These are phyloP conservation scores for Stenchaetothrips biformis DNA, from an alignment of 2,888 invertebrate genomes.

Conservation along the genomic window DNA sequence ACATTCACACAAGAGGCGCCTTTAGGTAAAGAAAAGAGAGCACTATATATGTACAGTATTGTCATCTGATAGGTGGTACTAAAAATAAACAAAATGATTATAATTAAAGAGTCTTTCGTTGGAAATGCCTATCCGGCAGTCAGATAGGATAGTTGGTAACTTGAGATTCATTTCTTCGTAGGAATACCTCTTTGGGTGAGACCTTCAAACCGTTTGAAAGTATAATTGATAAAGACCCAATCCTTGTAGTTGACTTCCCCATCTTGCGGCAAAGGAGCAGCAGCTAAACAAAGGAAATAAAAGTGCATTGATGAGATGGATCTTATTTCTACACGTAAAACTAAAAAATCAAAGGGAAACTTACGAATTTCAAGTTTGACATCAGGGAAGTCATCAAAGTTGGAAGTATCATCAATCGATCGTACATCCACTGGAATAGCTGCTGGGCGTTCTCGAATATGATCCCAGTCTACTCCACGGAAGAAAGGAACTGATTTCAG, in stretches of 20 bases:
- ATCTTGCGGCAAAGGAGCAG: conserved; percentile 82
- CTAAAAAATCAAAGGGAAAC: conserved; percentile 45
- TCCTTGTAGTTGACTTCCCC: conserved; percentile 92
- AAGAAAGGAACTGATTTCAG: conserved; percentile 89
- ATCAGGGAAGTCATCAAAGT: conserved; percentile 99
- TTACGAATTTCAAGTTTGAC: conserved; percentile 97
- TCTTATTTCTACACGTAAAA: background rate
- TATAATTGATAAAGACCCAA: conserved; percentile 99
- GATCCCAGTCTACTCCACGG: conserved; percentile 97
- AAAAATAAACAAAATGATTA: conserved; percentile 6
- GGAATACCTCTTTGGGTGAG: conserved; percentile 85
- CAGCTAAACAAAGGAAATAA: conserved; percentile 54
- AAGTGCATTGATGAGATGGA: conserved; percentile 27
- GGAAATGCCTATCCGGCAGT: conserved; percentile 12
- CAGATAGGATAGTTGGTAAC: conserved; percentile 16
- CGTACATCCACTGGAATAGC: conserved; percentile 96
- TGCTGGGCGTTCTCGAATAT: conserved; percentile 96
- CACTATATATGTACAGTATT: conserved; percentile 23
- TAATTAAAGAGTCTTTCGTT: conserved; percentile 20
- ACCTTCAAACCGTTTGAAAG: conserved; percentile 98
- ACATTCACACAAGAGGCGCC: conserved; percentile 13
- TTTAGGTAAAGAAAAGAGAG: conserved; percentile 10
- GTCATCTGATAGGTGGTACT: conserved; percentile 20
- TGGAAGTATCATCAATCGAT: conserved; percentile 98
- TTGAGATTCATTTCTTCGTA: conserved; percentile 61